Evolutionary conservation across 2,797 vertebrate species (phyloP).

Genomic region (Microcaecilia unicolor): DNA sequence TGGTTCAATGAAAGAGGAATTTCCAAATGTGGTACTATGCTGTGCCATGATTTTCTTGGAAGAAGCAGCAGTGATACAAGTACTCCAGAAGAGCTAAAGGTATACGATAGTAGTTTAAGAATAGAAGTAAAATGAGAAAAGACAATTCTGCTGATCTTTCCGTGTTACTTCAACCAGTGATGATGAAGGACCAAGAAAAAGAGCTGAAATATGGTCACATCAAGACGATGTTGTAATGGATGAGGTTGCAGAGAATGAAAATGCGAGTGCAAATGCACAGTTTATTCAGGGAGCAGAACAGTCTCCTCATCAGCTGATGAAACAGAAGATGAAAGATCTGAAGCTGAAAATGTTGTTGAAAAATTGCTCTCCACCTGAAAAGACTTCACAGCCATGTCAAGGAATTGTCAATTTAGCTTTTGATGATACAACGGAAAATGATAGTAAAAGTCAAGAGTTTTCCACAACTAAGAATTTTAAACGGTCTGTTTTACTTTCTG

Average conservation of each 20-base stretch:
- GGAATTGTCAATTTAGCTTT: slow-evolving; percentile 93
- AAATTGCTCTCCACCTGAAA: slow-evolving; percentile 38
- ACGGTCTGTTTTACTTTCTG: slow-evolving; percentile 86
- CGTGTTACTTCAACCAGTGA: slow-evolving; percentile 78
- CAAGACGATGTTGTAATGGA: slow-evolving; percentile 37
- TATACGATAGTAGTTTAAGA: slow-evolving; percentile 76
- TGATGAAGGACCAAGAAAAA: slow-evolving; percentile 68
- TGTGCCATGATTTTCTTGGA: slow-evolving; percentile 91
- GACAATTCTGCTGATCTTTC: slow-evolving; percentile 63
- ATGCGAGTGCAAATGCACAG: slow-evolving; percentile 31
- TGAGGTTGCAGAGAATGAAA: slow-evolving; percentile 45
- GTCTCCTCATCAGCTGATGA: slow-evolving; percentile 87
- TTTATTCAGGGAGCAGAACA: slow-evolving; percentile 71
- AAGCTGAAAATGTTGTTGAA: slow-evolving; percentile 74
- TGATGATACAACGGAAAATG: slow-evolving; percentile 78
- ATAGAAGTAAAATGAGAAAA: slow-evolving; percentile 82
- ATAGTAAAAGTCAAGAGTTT: slow-evolving; percentile 60
- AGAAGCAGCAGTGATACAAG: slow-evolving; percentile 97
- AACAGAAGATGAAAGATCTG: slow-evolving; percentile 88
- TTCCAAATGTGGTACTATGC: slow-evolving; percentile 88
- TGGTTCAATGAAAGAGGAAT: slow-evolving; percentile 79
- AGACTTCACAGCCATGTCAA: slow-evolving; percentile 68
- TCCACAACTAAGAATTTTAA: slow-evolving; percentile 72
- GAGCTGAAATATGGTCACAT: slow-evolving; percentile 68
- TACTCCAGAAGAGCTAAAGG: slow-evolving; percentile 93